phyloP scores from a whole-genome alignment of 1,140 invertebrate species.

The Acromyrmex echinatior region DNA sequence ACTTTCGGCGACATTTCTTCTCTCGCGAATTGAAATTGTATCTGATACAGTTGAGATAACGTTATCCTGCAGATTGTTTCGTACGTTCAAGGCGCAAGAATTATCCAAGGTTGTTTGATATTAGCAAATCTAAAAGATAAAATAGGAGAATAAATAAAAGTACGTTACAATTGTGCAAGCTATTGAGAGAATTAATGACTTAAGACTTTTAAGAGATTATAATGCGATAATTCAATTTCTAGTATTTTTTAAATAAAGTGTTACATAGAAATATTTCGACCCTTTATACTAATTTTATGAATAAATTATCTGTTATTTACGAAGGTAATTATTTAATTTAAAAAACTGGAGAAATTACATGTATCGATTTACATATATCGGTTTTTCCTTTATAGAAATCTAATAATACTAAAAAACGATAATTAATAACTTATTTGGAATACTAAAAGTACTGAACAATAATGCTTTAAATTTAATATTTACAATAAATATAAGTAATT shows the following conservation, averaged over 20 bases:
- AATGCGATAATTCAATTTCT: background rate
- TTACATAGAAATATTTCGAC: background rate
- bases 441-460: too few species aligned
- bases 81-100: background rate
- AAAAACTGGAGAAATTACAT: too few species aligned
- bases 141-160: background rate
- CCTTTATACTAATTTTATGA: background rate
- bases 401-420: too few species aligned
- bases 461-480: too few species aligned
- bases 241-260: background rate
- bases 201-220: background rate
- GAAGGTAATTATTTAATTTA: too few species aligned
- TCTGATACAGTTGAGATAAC: background rate
- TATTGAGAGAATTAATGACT: background rate
- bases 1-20: background rate
- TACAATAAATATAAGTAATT: too few species aligned
- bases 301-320: too few species aligned
- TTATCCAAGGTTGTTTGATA: background rate
- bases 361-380: too few species aligned
- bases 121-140: background rate
- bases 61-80: background rate
- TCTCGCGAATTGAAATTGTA: slow-evolving; percentile 15
- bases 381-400: background rate
- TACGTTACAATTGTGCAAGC: background rate
- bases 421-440: too few species aligned